Base-by-base conservation (phyloP, 2,797 vertebrate species). In the Pseudochirops corinnae region DNA sequence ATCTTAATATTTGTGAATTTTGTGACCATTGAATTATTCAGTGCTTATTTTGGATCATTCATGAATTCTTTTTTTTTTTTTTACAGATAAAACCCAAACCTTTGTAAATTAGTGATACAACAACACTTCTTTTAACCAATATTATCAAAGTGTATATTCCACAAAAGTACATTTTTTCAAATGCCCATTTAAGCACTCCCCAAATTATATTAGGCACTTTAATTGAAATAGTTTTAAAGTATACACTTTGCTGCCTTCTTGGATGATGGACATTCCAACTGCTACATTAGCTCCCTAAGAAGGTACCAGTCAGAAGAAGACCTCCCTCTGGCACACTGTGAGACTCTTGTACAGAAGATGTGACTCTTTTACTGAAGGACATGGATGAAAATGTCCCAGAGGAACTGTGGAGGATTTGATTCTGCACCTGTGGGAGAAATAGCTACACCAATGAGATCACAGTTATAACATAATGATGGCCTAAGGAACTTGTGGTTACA, bases 41-140 rank as follows among this genome's bases (percentile, higher is more conserved):
- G n/a, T 7, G 2, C 67, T 67, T 55, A 55, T 13, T 90, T 95
- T 55, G 92, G 52, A 52, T 93, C 92, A 92, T 16, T 90, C 93
- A 50, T 90, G 9, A 94, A 90, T 52, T 93, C 56, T 60, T 90
- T 95, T 57, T 95, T n/a, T n/a, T n/a, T n/a, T 56, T 92, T 94
- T 93, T 74, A 21, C 91, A 55, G 55, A 7, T 94, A 91, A 56
- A 50, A 18, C 56, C 50, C 93, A 90, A 57, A 91, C 24, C 57
- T 93, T 94, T 50, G 28, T 52, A 2, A 50, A 67, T 67, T 16
- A 90, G 91, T 33, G 55, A 24, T 74, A 0, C 6, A 53, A 9
- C 92, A 93, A 58, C 21, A 94, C 31, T 12, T 95, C 91, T 90
- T 39, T 94, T 62, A 82, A 90, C 21, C 74, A 39, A 95, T 92